Evolutionary conservation across 1,140 invertebrate genomes (phyloP), one percentile per base, ranked within the genome.

Genomic region (Drosophila dunni): DNA sequence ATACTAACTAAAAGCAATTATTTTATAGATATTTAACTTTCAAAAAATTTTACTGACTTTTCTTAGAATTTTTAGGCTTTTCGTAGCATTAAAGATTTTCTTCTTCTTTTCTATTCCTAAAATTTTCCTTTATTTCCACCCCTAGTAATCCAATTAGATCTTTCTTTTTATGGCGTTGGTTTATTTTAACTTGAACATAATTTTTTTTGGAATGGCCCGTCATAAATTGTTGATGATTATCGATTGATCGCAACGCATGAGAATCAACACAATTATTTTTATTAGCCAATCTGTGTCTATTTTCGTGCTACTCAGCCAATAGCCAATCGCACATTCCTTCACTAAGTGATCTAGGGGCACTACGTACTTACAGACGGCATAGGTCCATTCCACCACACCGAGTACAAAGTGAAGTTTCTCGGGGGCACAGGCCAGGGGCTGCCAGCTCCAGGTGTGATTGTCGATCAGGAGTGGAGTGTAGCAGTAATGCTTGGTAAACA

Each of bases 401-500:
- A 91, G 63, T 0, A 72, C 63, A 36, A 91, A 91, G 6, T 70
- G 78, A 0, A 91, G 68, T 45, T 85, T 89, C 33, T 91, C 79
- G 1, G 78, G 81, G 4, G 71, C 69, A 33, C 90, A 91, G 38
- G 71, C 77, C 36, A 91, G 50, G 0, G 90, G 90, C 13, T 91
- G 90, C 90, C 83, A 90, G 15, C 79, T 75, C 90, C 90, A 91
- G 10, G 44, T 75, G 9, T 24, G 17, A 33, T 70, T 68, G 11
- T 3, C n/a, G 7, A 44, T 17, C 1, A 68, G 56, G 6, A 77
- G 8, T 0, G 83, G 78, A 0, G 80, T 79, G 53, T 72, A 91
- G 50, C 90, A 91, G 4, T 91, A 91, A 44, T 91, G 86, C 40
- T 88, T 91, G 53, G 83, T 73, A 29, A 91, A 90, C 3, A 78